Percentiles rank a stretch among this genome's conserved stretches.
These are phyloP conservation scores for Diabrotica virgifera DNA, from an alignment of 1,140 invertebrate species.

Conservation along the genomic window DNA sequence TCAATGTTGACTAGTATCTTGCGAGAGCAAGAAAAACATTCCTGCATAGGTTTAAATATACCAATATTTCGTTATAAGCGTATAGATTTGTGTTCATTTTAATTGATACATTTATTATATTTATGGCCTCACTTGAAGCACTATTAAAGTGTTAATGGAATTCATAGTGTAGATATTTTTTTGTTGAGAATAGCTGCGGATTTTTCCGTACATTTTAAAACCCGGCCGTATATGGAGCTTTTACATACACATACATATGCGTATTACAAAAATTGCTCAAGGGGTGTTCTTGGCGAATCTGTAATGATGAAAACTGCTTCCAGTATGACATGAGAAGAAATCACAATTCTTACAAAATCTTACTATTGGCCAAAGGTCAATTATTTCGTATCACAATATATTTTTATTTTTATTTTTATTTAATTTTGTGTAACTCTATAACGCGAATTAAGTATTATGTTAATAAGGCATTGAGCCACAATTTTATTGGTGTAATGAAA, in stretches of 20 bases:
- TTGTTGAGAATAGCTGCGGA: background rate
- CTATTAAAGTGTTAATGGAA: constrained; percentile 6
- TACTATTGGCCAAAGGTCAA: too few relatives aligned
- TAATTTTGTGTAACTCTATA: too few relatives aligned
- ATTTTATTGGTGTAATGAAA: too few relatives aligned
- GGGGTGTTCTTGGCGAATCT: too few relatives aligned
- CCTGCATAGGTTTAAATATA: constrained; percentile 12
- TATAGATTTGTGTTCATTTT: background rate
- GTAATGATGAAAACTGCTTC: too few relatives aligned
- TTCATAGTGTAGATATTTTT: background rate
- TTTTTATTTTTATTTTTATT: too few relatives aligned
- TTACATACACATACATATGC: background rate
- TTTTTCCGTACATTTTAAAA: background rate
- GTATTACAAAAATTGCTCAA: too few relatives aligned
- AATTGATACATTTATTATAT: constrained; percentile 11
- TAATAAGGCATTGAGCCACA: too few relatives aligned
- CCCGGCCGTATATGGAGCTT: background rate
- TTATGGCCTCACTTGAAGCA: constrained; percentile 9
- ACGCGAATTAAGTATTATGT: too few relatives aligned
- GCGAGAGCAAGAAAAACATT: constrained; percentile 14
- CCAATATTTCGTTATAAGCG: constrained; percentile 4
- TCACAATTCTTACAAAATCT: too few relatives aligned
- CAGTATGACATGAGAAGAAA: too few relatives aligned
- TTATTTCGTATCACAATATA: too few relatives aligned
- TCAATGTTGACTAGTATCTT: constrained; percentile 17